Conservation (phyloP, 2,797 vertebrate genomes). For the Galagoides demidoff region DNA sequence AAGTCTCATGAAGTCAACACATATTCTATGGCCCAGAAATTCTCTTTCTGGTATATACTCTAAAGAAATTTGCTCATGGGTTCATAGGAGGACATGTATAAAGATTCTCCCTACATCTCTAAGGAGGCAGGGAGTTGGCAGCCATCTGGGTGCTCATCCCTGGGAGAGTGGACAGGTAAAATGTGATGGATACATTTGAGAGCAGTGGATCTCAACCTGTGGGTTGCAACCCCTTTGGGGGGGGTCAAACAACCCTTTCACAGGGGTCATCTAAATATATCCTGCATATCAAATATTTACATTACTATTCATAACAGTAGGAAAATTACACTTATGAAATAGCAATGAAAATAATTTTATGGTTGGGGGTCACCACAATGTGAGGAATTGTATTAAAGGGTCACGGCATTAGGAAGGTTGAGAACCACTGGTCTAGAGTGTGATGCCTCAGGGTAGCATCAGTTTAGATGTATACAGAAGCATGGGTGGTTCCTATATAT, state of each 20-base stretch:
- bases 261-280: no score
- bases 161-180: background rate
- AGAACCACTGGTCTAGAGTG: background rate
- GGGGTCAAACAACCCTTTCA: no score
- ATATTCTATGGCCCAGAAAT: constrained; percentile 8
- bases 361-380: no score
- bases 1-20: constrained; percentile 36
- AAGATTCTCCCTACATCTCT: constrained; percentile 34
- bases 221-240: no score
- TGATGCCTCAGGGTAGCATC: background rate
- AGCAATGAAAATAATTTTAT: no score
- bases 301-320: no score
- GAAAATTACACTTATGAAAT: no score
- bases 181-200: background rate
- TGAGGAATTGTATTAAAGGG: no score
- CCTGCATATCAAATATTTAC: no score
- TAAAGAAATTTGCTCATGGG: background rate
- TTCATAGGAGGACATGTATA: background rate
- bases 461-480: background rate
- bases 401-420: no score
- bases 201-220: no score
- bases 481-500: background rate
- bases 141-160: constrained; percentile 17
- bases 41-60: background rate
- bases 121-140: background rate